A percentile compares a stretch with the other conserved stretches of the same genome.
These are phyloP conservation scores for Spisula subtruncata DNA, from an alignment of 2,888 invertebrate species.

Conservation along the genomic window DNA sequence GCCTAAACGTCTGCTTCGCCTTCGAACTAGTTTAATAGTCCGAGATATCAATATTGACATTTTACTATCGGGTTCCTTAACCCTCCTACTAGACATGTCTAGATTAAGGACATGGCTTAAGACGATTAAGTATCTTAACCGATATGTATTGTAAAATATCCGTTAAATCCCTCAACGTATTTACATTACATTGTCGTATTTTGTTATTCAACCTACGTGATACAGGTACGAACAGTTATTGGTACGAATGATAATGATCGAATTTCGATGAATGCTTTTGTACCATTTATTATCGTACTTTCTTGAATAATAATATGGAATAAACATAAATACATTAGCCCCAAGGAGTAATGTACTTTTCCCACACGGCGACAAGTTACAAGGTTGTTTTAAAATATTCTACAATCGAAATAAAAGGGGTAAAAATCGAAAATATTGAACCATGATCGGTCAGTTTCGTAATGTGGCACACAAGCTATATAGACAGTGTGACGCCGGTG, in stretches of 20 bases:
- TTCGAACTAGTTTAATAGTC: no score
- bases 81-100: background rate
- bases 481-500: background rate
- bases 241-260: background rate
- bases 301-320: background rate
- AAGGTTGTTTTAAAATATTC: background rate
- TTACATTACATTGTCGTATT: no score
- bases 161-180: no score
- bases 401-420: background rate
- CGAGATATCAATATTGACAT: background rate
- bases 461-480: background rate
- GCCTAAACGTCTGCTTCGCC: no score
- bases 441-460: background rate
- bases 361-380: slow-evolving; percentile 12
- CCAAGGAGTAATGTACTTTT: slow-evolving; percentile 13
- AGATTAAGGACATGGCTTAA: background rate
- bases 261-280: background rate
- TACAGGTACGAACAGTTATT: background rate
- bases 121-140: no score
- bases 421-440: slow-evolving; percentile 26
- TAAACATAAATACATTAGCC: background rate
- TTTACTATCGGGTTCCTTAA: background rate
- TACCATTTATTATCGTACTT: background rate
- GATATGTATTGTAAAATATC: no score
- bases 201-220: no score